Evolutionary conservation across 1,140 invertebrate genomes (phyloP), one percentile per base, ranked within the genome.

Genomic region (Hyles vespertilio): DNA sequence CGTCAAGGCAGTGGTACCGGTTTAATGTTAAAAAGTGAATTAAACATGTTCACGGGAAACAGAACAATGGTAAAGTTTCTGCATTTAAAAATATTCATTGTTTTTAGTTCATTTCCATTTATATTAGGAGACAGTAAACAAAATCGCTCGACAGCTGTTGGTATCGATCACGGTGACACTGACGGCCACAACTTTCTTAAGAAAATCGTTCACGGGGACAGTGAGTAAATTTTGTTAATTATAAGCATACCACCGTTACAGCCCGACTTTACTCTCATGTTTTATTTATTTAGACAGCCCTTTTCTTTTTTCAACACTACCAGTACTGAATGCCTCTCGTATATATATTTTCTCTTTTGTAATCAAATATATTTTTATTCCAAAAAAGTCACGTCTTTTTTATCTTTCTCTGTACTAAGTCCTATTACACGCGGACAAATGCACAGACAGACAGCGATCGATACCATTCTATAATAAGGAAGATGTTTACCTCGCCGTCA

Each of bases 141-240:
- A 45, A 51, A 59, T 49, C 43, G 7, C 6, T 32, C 6, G 3
- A 11, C 55, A 58, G 49, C 53, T 59, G 65, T 34, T 34, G 34
- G 57, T 51, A 32, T 52, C 33, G 36, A 60, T 54, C 45, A 58
- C 5, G 33, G 51, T 22, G 48, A 32, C 3, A 60, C 54, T 4
- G 62, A 84, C 55, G 79, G 81, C 3, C 61, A 74, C 49, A 3
- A 68, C 11, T 79, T 69, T 56, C 48, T 84, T 54, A 67, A 72
- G 56, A 69, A 60, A 44, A 54, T 81, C 50, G 6, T 70, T 50
- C 32, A 65, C 67, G 73, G 70, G 34, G 59, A 79, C 51, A 64
- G 81, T 84, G 65, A 80, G 74, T 81, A 59, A 34, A 33, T 51
- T 22, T 22, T 22, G 22, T 22, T 22, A 22, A 22, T 22, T 22